Evolutionary conservation across 2,113 vertebrate species (phyloP).

Genomic region (Colossoma macropomum): DNA sequence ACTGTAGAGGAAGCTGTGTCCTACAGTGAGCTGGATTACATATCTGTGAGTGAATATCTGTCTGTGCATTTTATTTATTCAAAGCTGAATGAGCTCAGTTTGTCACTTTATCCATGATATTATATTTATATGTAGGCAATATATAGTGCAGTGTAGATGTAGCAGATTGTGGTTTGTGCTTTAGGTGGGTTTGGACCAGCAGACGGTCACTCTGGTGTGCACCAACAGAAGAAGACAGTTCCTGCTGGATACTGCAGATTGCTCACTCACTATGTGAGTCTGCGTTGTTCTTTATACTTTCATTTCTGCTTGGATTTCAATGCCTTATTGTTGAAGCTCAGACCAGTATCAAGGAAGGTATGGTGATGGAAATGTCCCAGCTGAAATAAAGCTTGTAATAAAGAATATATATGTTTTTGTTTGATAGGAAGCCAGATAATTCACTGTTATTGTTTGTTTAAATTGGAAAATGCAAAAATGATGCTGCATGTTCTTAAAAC

Average conservation of each 20-base stretch:
- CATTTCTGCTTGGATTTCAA: not conserved
- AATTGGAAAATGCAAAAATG: not conserved
- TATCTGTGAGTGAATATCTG: conserved; percentile 85
- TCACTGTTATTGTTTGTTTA: not conserved
- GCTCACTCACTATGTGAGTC: conserved; percentile 88
- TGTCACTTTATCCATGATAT: not conserved
- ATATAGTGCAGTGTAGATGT: not conserved
- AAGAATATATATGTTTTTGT: not conserved
- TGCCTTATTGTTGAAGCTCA: not conserved
- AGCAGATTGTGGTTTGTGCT: conserved; percentile 22
- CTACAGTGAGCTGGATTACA: conserved; percentile 94
- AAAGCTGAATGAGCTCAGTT: not conserved
- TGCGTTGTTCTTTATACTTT: not conserved
- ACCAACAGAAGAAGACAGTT: conserved; percentile 94
- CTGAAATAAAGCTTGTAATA: not conserved
- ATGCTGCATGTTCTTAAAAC: not conserved
- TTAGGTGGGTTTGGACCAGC: conserved; percentile 94
- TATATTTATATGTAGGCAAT: not conserved
- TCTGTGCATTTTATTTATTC: not conserved
- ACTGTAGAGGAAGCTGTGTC: conserved; percentile 93
- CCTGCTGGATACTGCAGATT: conserved; percentile 89
- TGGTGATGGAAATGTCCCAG: not conserved
- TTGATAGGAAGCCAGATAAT: not conserved
- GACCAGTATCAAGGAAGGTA: not conserved
- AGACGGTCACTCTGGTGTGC: conserved; percentile 91